Base-by-base conservation (phyloP, 2,113 vertebrate species). In the Turnix velox region DNA sequence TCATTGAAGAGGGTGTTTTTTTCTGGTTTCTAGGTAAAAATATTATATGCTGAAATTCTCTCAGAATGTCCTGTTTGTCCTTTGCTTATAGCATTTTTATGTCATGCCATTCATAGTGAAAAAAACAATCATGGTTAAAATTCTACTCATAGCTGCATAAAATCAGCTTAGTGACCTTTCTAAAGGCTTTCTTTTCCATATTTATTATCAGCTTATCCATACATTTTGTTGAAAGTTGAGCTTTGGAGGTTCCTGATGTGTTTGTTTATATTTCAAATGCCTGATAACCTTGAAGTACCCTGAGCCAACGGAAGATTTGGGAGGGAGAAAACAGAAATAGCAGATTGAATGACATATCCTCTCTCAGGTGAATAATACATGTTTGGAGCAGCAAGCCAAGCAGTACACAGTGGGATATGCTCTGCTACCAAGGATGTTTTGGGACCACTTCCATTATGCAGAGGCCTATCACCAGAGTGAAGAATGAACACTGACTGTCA, bases 111-210 rank as follows among this genome's bases (percentile, higher is more conserved):
- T 80, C 52, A 96, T 67, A 27, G 65, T 1, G 20, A 43, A 51
- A 84, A 94, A 93, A 81, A 88, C 43, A 78, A 65, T 40, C 9
- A 23, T 43, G 49, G 61, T 79, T 92, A 91, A 97, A 96, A 95
- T 93, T 91, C 81, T 75, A 94, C 85, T 88, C 90, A 74, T 66
- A 68, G 27, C 35, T 63, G 14, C 40, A 42, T 94, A 87, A 93
- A 86, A 88, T 42, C 30, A 71, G 48, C 27, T 81, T 84, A 68
- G 16, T 95, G 54, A 77, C 79, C 66, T 94, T 67, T 54, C 31
- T 55, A 63, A 92, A 78, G 42, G 35, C 35, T 74, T 68, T 87
- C n/a, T n/a, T 87, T 94, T 74, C 52, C 2, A 4, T 67, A 43
- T 62, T 68, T 91, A n/a, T 86, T 39, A 76, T 75, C 91, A 68